Evolutionary conservation across 2,113 vertebrate species (phyloP).

Genomic region (Planiliza haematocheilus): DNA sequence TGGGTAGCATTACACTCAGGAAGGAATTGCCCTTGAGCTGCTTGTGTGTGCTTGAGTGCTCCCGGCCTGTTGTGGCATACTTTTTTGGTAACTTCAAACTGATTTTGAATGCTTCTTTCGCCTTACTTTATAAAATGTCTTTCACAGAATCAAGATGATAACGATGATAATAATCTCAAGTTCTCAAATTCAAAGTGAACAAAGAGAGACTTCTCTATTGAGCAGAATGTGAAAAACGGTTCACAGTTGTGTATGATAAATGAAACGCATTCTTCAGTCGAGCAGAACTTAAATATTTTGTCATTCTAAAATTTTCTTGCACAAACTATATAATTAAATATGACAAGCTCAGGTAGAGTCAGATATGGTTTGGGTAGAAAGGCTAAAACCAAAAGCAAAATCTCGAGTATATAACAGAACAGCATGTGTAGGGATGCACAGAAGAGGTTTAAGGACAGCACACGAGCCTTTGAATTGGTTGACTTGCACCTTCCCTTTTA

Average conservation of each 20-base stretch:
- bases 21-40: background rate
- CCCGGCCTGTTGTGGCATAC: background rate
- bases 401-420: too few species aligned
- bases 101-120: background rate
- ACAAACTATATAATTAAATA: too few species aligned
- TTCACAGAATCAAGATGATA: background rate
- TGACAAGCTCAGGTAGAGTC: too few species aligned
- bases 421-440: background rate
- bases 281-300: too few species aligned
- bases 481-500: background rate
- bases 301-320: too few species aligned
- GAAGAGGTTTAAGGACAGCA: slow-evolving; percentile 1
- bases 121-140: background rate
- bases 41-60: background rate
- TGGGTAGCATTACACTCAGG: background rate
- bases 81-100: background rate
- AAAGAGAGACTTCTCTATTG: background rate
- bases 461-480: background rate
- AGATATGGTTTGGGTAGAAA: background rate
- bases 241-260: too few species aligned
- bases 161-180: background rate
- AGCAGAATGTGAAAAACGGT: background rate
- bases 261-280: too few species aligned
- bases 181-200: background rate
- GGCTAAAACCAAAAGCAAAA: background rate